phyloP scores from a whole-genome alignment of 1,140 invertebrate species.

The Drosophila pruinosa region DNA sequence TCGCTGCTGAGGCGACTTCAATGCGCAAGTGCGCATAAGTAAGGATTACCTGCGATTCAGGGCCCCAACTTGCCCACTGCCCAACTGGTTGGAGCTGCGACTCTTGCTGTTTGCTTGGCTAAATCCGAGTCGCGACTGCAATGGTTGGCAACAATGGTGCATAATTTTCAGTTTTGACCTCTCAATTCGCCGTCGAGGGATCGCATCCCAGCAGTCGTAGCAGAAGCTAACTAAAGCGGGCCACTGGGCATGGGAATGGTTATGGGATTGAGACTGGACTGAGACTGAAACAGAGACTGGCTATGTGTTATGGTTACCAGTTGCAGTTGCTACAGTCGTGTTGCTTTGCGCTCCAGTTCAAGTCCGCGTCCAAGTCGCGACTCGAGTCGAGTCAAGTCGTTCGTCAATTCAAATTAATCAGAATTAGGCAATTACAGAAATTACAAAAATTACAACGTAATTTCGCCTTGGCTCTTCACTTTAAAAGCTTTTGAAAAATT shows the following conservation, averaged over 20 bases:
- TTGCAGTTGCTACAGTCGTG: neutral
- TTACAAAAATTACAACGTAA: constrained; percentile 82
- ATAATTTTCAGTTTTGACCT: constrained; percentile 78
- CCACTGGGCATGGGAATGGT: constrained; percentile 19
- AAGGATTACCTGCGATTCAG: constrained; percentile 63
- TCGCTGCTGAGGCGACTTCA: neutral
- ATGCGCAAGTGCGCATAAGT: constrained; percentile 61
- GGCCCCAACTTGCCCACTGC: constrained; percentile 15
- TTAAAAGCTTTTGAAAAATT: constrained; percentile 82
- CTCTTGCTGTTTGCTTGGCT: constrained; percentile 6
- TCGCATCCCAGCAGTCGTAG: neutral
- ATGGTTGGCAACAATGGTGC: constrained; percentile 65
- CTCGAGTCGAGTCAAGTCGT: neutral
- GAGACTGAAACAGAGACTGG: too few species aligned
- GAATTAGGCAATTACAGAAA: constrained; percentile 82
- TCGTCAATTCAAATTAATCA: constrained; percentile 82
- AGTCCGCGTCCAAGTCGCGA: neutral
- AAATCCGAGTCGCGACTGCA: constrained; percentile 18
- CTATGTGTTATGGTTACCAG: neutral
- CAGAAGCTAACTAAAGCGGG: constrained; percentile 29
- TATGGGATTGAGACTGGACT: neutral
- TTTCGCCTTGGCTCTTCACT: constrained; percentile 69
- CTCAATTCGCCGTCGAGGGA: constrained; percentile 70
- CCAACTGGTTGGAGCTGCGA: neutral
- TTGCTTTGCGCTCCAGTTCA: constrained; percentile 39